Base-by-base conservation (phyloP, 2,797 vertebrate genomes). In the Brotula barbata region DNA sequence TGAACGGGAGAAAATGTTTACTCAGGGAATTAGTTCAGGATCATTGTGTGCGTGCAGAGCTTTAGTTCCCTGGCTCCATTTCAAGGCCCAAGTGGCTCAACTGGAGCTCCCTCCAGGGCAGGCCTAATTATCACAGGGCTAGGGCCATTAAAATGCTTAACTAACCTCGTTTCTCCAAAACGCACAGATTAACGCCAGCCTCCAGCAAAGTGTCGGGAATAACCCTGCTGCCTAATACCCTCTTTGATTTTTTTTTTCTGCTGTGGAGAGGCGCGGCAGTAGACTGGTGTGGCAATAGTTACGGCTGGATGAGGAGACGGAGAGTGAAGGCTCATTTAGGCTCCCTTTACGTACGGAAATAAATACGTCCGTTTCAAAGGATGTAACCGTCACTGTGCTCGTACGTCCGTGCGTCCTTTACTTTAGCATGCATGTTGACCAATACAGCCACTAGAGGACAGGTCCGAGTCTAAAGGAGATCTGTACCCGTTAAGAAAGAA, bases 41-140 rank as follows among this genome's bases (percentile, higher is more conserved):
- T 94, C 94, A 96, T 97, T 97, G 95, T 97, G 94, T 91, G 91
- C 82, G 74, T 89, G 86, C 80, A 81, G 85, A 93, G 96, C 95
- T 96, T 98, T 96, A 92, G 91, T 90, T 93, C 86, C 91, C 92
- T 93, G 93, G 95, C 93, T 98, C 94, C 85, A 90, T 98, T 96
- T 97, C 96, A 98, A 93, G 94, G 93, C 95, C 95, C 94, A 92
- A 97, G 94, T 94, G 93, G 94, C 93, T 96, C 90, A 90, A 91
- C 85, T 92, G 86, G 89, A 92, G 91, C 93, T 94, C 95, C 94
- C 97, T 95, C 91, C 93, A 92, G 96, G 96, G 95, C 94, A 96
- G 92, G 94, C 91, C 95, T 98, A 98, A 99, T 99, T 98, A 98
- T 95, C 94, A 98, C 94, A 97, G 94, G 94, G 94, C 94, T 92